Evolutionary conservation across 2,888 invertebrate species (phyloP).

Genomic region (Amphimallon solstitiale): DNA sequence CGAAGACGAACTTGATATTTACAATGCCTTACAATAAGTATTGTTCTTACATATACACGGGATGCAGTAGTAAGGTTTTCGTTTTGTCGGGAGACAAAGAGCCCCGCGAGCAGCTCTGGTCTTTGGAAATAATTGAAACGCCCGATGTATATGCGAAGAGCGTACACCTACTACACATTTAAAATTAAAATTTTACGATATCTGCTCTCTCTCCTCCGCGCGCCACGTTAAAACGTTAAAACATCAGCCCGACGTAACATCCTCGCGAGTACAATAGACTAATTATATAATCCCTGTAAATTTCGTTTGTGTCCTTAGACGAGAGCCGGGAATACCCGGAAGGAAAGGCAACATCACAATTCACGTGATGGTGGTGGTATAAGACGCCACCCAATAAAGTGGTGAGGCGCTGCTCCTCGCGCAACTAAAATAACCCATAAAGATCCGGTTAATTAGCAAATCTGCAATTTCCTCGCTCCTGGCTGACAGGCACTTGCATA

Average conservation of each 20-base stretch:
- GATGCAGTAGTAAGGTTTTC: too few species aligned
- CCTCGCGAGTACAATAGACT: conserved; percentile 17
- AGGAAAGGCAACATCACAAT: conserved; percentile 15
- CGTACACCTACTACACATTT: neutral
- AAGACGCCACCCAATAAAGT: conserved; percentile 5
- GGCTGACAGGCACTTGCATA: conserved; percentile 7
- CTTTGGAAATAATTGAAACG: neutral
- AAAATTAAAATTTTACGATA: conserved; percentile 16
- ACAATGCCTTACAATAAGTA: too few species aligned
- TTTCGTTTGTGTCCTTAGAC: neutral
- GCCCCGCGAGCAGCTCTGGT: neutral
- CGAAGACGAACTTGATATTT: too few species aligned
- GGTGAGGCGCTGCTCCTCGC: neutral
- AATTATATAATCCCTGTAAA: conserved; percentile 28
- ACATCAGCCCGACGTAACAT: neutral
- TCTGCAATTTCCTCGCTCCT: conserved; percentile 13
- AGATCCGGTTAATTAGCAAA: conserved; percentile 24
- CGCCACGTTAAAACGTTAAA: neutral
- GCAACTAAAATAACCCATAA: conserved; percentile 10
- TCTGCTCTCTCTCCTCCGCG: too few species aligned
- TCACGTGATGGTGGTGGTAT: neutral
- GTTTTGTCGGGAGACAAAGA: too few species aligned
- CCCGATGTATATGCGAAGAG: too few species aligned
- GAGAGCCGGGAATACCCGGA: neutral
- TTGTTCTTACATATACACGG: too few species aligned